These are phyloP conservation scores for Amphiura filiformis DNA, from an alignment of 35 echinoderm and acorn worm species.

Conservation along the genomic window DNA sequence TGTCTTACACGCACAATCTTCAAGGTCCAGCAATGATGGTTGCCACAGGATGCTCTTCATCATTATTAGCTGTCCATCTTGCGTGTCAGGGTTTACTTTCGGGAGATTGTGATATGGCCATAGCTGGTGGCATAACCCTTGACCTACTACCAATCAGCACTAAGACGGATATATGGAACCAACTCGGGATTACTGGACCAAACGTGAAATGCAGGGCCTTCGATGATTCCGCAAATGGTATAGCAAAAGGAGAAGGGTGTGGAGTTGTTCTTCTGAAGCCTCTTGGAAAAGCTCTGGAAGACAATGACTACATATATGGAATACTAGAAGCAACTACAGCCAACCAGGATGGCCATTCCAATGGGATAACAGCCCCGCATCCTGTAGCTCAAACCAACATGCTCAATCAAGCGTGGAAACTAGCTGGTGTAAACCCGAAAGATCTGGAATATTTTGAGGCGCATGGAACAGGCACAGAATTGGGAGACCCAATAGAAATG, in stretches of 20 bases:
- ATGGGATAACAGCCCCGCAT: slow-evolving; percentile 12
- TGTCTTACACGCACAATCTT: slow-evolving; percentile 31
- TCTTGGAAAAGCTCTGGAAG: slow-evolving; percentile 25
- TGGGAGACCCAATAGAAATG: slow-evolving; percentile 15
- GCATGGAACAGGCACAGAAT: slow-evolving; percentile 26
- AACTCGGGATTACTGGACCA: slow-evolving; percentile 27
- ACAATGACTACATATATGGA: slow-evolving; percentile 25
- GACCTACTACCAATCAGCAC: slow-evolving; percentile 7
- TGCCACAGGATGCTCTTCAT: slow-evolving; percentile 38
- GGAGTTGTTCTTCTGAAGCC: slow-evolving; percentile 47
- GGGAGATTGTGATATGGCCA: slow-evolving; percentile 39
- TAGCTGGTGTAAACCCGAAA: neutral
- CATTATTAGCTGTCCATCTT: slow-evolving; percentile 19
- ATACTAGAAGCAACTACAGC: slow-evolving; percentile 2
- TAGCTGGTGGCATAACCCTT: slow-evolving; percentile 51
- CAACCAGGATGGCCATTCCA: slow-evolving; percentile 21
- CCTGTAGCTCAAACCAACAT: slow-evolving; percentile 15
- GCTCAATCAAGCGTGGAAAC: neutral
- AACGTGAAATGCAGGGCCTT: slow-evolving; percentile 28
- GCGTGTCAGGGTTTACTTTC: slow-evolving; percentile 24
- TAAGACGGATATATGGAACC: slow-evolving; percentile 17
- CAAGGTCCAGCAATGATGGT: slow-evolving; percentile 18
- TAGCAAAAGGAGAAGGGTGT: slow-evolving; percentile 25
- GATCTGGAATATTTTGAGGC: slow-evolving; percentile 37
- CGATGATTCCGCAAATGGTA: slow-evolving; percentile 31